phyloP scores from a whole-genome alignment of 1,140 invertebrate genomes.

The Conus betulinus region DNA sequence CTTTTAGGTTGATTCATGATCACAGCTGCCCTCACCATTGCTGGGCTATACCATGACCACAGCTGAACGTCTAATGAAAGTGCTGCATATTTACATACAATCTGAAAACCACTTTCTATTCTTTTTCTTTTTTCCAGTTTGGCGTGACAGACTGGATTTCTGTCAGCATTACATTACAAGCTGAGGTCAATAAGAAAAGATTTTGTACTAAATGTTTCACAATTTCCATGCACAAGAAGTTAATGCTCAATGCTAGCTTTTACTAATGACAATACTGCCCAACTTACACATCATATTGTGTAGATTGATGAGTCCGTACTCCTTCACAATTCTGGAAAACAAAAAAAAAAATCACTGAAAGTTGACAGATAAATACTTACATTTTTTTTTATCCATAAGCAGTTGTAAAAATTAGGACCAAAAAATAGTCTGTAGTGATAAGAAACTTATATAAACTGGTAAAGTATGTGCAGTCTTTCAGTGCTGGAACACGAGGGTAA shows the following conservation, averaged over 20 bases:
- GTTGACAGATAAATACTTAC: not conserved
- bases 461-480: no score
- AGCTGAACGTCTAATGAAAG: no score
- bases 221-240: not conserved
- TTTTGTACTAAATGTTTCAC: no score
- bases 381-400: not conserved
- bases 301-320: conserved; percentile 87
- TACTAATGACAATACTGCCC: not conserved
- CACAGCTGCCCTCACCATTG: no score
- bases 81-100: no score
- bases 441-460: no score
- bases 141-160: not conserved
- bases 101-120: not conserved
- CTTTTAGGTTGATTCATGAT: no score
- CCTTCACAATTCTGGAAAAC: conserved; percentile 80
- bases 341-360: not conserved
- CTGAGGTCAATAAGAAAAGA: not conserved
- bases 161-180: no score
- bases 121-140: not conserved
- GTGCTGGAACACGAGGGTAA: no score
- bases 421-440: no score
- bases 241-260: not conserved
- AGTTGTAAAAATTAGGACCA: no score
- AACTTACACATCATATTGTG: conserved; percentile 77
- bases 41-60: no score